A percentile compares a stretch with the other conserved stretches of the same genome.
Evolutionary conservation across 2,888 invertebrate genomes (phyloP).

Genomic region (Tenthredo scrophulariae): DNA sequence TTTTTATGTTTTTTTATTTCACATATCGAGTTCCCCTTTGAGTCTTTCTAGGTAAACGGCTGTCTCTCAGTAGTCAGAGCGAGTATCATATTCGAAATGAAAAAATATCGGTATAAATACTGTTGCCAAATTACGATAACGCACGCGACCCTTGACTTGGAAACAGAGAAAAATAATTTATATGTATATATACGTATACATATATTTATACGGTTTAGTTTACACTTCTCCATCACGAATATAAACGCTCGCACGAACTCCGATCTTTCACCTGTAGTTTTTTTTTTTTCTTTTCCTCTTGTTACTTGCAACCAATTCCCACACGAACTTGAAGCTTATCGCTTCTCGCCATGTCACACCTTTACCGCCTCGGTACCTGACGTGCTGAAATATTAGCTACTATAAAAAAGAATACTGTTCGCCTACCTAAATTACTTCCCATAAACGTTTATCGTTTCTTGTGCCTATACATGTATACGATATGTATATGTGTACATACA

Average conservation of each 20-base stretch:
- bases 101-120: background rate
- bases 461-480: background rate
- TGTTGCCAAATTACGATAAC: slow-evolving; percentile 33
- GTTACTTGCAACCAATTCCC: slow-evolving; percentile 17
- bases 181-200: too few relatives aligned
- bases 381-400: background rate
- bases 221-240: slow-evolving; percentile 41
- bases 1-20: background rate
- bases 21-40: background rate
- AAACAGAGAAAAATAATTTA: background rate
- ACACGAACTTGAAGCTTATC: slow-evolving; percentile 34
- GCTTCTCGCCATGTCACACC: background rate
- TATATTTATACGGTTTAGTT: background rate
- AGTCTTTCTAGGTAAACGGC: background rate
- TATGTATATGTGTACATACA: too few relatives aligned
- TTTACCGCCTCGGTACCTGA: slow-evolving; percentile 18
- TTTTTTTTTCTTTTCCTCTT: background rate
- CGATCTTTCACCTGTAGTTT: background rate
- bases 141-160: background rate
- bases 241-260: background rate
- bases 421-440: background rate
- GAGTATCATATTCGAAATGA: background rate
- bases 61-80: background rate
- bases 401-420: background rate
- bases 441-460: background rate